Percentiles rank a stretch among this genome's conserved stretches.
These are phyloP conservation scores for Osmerus mordax DNA, from an alignment of 2,113 vertebrate species.

Conservation along the genomic window DNA sequence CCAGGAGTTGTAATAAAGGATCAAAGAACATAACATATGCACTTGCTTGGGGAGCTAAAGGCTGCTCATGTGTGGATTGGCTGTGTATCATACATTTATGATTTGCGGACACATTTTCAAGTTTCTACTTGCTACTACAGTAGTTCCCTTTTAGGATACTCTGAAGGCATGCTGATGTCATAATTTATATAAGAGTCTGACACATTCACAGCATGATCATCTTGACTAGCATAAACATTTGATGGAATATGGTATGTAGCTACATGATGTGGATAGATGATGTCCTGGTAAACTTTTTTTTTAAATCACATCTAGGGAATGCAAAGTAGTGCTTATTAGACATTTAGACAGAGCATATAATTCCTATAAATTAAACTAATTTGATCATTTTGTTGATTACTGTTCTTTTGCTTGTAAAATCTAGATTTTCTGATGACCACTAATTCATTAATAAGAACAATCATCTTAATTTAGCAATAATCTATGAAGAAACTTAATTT, in stretches of 20 bases:
- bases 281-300: background rate
- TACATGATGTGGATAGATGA: background rate
- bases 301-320: background rate
- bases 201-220: background rate
- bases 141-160: too few relatives aligned
- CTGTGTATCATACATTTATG: too few relatives aligned
- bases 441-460: constrained; percentile 59
- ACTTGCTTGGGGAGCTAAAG: too few relatives aligned
- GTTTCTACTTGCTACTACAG: too few relatives aligned
- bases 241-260: too few relatives aligned
- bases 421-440: constrained; percentile 55
- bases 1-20: too few relatives aligned
- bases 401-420: constrained; percentile 47
- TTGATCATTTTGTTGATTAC: constrained; percentile 54
- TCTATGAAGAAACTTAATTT: constrained; percentile 41
- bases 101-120: too few relatives aligned
- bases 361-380: constrained; percentile 24
- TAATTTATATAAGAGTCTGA: background rate
- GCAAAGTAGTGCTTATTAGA: background rate
- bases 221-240: too few relatives aligned
- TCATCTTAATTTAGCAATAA: constrained; percentile 41
- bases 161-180: background rate
- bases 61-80: too few relatives aligned
- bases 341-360: background rate
- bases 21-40: too few relatives aligned